A percentile compares a stretch with the other conserved stretches of the same genome.
Conservation (phyloP, 2,888 invertebrate genomes). For the Campopleginae sp. region DNA sequence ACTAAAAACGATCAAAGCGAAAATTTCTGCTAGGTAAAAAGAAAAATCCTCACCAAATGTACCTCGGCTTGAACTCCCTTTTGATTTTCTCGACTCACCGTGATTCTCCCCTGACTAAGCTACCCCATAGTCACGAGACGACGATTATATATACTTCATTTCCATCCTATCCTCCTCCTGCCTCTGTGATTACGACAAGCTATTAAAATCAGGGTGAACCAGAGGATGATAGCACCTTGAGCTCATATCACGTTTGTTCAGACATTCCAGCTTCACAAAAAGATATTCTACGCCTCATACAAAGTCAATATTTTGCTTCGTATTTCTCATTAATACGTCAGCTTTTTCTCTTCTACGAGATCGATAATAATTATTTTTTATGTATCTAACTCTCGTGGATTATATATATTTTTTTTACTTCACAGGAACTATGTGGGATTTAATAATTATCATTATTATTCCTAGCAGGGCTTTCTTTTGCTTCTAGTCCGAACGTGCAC, state of each 20-base stretch:
- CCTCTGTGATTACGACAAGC: constrained; percentile 49
- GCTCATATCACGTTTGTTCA: constrained; percentile 22
- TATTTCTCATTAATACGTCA: not conserved
- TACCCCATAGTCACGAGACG: constrained; percentile 40
- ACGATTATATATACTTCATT: constrained; percentile 52
- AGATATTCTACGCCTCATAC: constrained; percentile 13
- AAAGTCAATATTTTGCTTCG: not conserved
- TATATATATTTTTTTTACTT: not conserved
- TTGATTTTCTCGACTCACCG: constrained; percentile 42
- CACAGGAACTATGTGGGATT: not conserved
- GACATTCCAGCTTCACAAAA: not conserved
- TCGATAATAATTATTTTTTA: not conserved
- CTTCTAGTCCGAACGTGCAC: too few relatives aligned
- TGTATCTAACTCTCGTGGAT: not conserved
- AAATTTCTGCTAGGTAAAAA: constrained; percentile 41
- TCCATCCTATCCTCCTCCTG: constrained; percentile 42
- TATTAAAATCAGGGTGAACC: constrained; percentile 48
- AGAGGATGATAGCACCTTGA: constrained; percentile 17
- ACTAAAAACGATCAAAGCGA: constrained; percentile 53
- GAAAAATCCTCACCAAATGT: constrained; percentile 30
- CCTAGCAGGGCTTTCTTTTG: not conserved
- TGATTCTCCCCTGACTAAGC: constrained; percentile 19
- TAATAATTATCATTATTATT: not conserved
- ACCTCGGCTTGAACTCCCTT: constrained; percentile 36
- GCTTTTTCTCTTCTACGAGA: not conserved